Percentiles rank a stretch among this genome's conserved stretches.
These are phyloP conservation scores for Sebastes ruberrimus DNA, from an alignment of 2,797 vertebrate species.

Conservation along the genomic window DNA sequence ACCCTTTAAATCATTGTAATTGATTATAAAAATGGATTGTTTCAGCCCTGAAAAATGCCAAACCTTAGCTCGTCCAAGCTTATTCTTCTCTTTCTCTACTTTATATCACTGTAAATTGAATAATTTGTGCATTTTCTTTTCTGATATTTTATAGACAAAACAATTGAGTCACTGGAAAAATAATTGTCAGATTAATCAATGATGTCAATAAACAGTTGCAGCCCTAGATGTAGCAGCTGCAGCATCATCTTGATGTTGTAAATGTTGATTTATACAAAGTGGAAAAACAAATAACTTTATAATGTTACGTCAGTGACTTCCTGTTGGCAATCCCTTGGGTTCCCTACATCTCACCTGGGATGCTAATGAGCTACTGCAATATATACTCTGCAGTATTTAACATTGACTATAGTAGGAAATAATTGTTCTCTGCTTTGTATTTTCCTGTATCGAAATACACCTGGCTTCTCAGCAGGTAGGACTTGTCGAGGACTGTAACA, in stretches of 20 bases:
- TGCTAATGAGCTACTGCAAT: neutral
- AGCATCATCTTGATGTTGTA: neutral
- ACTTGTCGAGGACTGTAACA: constrained; percentile 29
- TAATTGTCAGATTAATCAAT: neutral
- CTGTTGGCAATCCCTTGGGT: neutral
- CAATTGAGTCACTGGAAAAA: neutral
- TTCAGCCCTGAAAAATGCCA: neutral
- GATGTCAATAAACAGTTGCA: neutral
- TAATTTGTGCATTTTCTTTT: neutral
- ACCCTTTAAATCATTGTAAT: neutral
- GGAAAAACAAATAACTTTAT: neutral
- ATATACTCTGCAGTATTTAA: neutral
- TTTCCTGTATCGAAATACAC: constrained; percentile 65
- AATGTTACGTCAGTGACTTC: neutral
- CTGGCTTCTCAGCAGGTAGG: constrained; percentile 76
- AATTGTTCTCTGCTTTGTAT: constrained; percentile 76
- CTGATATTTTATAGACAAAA: neutral
- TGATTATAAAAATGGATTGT: neutral
- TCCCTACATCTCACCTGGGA: neutral
- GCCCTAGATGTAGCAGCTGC: neutral
- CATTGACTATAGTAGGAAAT: constrained; percentile 16
- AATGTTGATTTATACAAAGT: neutral
- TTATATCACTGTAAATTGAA: neutral
- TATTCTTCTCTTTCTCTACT: neutral
- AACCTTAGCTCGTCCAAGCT: neutral